Evolutionary conservation across 2,797 vertebrate genomes (phyloP).

Genomic region (Phyllotis vaccarum): DNA sequence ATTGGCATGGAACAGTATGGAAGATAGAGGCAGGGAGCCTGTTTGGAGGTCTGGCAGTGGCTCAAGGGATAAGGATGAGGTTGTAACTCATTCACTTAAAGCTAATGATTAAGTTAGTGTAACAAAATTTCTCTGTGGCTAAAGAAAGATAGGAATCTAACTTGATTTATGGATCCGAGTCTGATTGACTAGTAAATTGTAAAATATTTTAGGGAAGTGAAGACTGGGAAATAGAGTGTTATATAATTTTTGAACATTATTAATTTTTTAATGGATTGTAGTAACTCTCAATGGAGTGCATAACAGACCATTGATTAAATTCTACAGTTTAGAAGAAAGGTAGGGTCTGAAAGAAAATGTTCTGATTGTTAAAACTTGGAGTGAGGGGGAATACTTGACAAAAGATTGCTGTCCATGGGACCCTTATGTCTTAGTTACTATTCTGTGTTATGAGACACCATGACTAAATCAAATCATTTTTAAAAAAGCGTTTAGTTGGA

Average conservation of each 20-base stretch:
- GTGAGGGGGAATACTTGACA: background rate
- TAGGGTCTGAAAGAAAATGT: background rate
- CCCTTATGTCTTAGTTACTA: background rate
- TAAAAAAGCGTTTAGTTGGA: background rate
- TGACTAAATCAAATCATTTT: background rate
- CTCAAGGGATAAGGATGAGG: constrained; percentile 26
- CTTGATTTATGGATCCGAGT: background rate
- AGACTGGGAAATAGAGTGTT: background rate
- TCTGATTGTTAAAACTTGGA: constrained; percentile 2
- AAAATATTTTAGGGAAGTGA: background rate
- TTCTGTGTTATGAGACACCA: background rate
- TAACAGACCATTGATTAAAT: background rate
- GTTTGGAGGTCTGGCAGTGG: background rate
- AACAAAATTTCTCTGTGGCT: background rate
- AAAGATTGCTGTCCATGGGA: background rate
- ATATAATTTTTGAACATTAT: background rate
- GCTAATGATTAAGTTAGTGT: background rate
- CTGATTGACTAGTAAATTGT: constrained; percentile 7
- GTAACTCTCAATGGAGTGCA: background rate
- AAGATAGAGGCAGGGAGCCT: constrained; percentile 47
- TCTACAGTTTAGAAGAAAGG: background rate
- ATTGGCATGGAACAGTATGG: constrained; percentile 26
- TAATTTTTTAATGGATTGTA: constrained; percentile 15
- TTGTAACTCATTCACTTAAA: constrained; percentile 44
- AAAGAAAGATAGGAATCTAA: background rate